Percentiles rank a stretch among this genome's conserved stretches.
Conservation (phyloP, 2,888 invertebrate species). For the Craniophora ligustri region DNA sequence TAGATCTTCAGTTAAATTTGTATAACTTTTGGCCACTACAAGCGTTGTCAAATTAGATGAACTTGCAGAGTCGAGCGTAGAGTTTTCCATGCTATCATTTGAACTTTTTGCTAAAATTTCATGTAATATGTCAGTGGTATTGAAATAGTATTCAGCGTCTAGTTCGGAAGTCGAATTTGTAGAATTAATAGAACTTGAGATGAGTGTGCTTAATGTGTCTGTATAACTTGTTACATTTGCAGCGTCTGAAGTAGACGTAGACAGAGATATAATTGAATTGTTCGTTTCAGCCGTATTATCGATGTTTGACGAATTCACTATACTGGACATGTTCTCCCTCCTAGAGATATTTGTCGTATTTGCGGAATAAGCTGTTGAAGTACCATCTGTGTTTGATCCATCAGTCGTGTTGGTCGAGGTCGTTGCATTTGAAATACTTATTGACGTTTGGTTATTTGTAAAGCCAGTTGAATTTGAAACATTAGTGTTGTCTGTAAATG, state of each 20-base stretch:
- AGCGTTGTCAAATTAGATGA: conserved; percentile 9
- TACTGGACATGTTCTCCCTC: conserved; percentile 9
- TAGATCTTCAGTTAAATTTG: conserved; percentile 23
- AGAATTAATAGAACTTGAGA: conserved; percentile 31
- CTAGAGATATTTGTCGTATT: conserved; percentile 22
- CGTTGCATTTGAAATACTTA: conserved; percentile 13
- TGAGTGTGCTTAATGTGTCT: conserved; percentile 15
- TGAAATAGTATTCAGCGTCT: conserved; percentile 5
- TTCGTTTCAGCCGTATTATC: conserved; percentile 17
- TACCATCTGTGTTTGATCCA: conserved; percentile 16
- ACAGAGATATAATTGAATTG: conserved; percentile 16
- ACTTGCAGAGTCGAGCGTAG: conserved; percentile 16
- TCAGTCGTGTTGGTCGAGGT: conserved; percentile 26
- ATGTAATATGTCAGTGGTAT: conserved; percentile 16
- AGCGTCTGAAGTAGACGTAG: conserved; percentile 15
- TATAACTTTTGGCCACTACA: background rate
- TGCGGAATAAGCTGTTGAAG: conserved; percentile 16
- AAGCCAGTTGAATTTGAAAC: conserved; percentile 36
- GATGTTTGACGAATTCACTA: conserved; percentile 28
- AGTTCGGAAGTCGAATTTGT: conserved; percentile 27
- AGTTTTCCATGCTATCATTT: conserved; percentile 12
- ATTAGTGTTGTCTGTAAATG: conserved; percentile 24
- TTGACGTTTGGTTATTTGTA: conserved; percentile 15
- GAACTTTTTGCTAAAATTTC: conserved; percentile 1
- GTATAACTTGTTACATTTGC: conserved; percentile 18